These are phyloP conservation scores for Microctonus brassicae DNA, from an alignment of 2,888 invertebrate genomes.

Conservation along the genomic window DNA sequence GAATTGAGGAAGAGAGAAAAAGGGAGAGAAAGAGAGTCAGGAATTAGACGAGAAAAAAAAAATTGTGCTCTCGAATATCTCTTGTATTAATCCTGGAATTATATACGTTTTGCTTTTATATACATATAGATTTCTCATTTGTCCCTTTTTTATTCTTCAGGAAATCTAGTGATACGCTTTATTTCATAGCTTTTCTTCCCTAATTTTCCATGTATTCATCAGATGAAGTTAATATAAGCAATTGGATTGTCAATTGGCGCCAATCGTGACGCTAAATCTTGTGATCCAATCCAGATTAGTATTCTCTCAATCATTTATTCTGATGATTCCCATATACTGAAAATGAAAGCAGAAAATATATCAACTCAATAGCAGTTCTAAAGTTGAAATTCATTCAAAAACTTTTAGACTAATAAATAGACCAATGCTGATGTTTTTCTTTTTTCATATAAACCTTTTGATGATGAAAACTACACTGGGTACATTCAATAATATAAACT, in stretches of 20 bases:
- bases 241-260: slow-evolving; percentile 8
- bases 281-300: not conserved
- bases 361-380: not conserved
- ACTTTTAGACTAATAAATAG: too few relatives aligned
- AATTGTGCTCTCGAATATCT: not conserved
- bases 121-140: slow-evolving; percentile 16
- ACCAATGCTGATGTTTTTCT: too few relatives aligned
- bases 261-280: slow-evolving; percentile 5
- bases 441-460: too few relatives aligned
- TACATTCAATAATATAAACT: too few relatives aligned
- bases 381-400: too few relatives aligned
- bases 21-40: not conserved
- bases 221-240: slow-evolving; percentile 18
- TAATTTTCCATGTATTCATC: slow-evolving; percentile 23
- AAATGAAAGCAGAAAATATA: not conserved
- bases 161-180: not conserved
- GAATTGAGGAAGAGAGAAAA: not conserved
- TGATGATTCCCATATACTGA: not conserved
- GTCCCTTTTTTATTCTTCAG: slow-evolving; percentile 4
- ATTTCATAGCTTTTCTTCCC: not conserved
- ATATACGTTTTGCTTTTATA: slow-evolving; percentile 3
- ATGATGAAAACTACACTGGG: too few relatives aligned
- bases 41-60: not conserved
- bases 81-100: slow-evolving; percentile 12
- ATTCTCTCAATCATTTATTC: not conserved